Conservation (phyloP, 1,140 invertebrate genomes). For the Aphaenogaster rudis region DNA sequence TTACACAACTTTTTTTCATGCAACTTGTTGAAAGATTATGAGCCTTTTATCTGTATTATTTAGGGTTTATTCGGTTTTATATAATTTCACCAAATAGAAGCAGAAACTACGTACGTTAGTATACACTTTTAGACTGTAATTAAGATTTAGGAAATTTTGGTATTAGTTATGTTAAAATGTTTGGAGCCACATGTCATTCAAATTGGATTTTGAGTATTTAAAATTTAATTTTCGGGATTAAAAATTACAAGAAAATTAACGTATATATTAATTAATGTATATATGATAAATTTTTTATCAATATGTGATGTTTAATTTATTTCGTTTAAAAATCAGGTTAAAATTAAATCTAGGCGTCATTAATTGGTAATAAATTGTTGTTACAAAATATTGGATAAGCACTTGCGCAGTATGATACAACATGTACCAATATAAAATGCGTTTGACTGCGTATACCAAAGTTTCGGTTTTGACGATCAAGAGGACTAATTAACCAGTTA, state of each 20-base stretch:
- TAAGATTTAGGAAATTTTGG: background rate
- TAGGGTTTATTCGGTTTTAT: background rate
- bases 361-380: conserved; percentile 9
- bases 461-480: conserved; percentile 10
- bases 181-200: background rate
- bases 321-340: conserved; percentile 1
- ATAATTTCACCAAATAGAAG: conserved; percentile 19
- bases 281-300: background rate
- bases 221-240: background rate
- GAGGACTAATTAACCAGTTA: conserved; percentile 20
- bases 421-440: background rate
- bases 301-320: background rate
- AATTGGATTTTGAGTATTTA: background rate
- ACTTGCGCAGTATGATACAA: background rate
- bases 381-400: background rate
- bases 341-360: conserved; percentile 48
- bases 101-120: background rate
- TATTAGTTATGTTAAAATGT: conserved; percentile 4
- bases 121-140: background rate
- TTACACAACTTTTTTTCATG: background rate
- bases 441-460: conserved; percentile 44
- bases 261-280: background rate
- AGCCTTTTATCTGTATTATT: conserved; percentile 3
- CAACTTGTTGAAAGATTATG: background rate
- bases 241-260: background rate